Evolutionary conservation across 2,113 vertebrate genomes (phyloP).

Genomic region (Tenebrosternarchus preto): DNA sequence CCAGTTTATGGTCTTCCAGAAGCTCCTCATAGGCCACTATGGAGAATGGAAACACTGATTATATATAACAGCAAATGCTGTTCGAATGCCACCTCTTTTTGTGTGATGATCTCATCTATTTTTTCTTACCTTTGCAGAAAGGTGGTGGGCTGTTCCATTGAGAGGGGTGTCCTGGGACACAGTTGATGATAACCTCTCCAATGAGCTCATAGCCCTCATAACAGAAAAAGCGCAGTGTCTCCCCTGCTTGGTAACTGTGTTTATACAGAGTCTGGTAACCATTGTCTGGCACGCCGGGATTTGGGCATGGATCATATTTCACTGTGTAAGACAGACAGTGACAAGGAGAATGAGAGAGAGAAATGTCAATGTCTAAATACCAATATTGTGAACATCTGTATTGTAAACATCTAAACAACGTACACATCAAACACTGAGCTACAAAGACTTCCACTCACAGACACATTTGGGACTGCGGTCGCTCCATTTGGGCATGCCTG

Average conservation of each 20-base stretch:
- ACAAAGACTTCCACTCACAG: constrained; percentile 75
- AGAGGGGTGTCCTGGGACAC: constrained; percentile 86
- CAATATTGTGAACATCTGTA: too few relatives aligned
- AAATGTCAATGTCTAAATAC: neutral
- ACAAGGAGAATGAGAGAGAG: neutral
- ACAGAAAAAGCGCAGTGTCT: constrained; percentile 90
- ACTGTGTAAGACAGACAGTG: constrained; percentile 67
- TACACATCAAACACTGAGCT: too few relatives aligned
- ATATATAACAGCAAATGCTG: neutral
- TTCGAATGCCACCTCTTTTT: neutral
- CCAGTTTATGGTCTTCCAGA: constrained; percentile 86
- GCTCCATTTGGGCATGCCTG: constrained; percentile 89
- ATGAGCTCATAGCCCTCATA: constrained; percentile 92
- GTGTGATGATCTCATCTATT: neutral
- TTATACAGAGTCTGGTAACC: constrained; percentile 92
- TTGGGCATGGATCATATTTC: constrained; percentile 90
- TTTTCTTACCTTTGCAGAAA: constrained; percentile 84
- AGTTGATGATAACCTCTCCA: constrained; percentile 89
- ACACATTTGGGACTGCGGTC: constrained; percentile 90
- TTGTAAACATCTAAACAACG: too few relatives aligned
- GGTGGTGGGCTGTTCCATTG: constrained; percentile 92
- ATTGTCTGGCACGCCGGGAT: constrained; percentile 89
- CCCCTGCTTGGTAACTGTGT: constrained; percentile 89
- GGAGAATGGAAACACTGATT: constrained; percentile 28
- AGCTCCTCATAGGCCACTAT: constrained; percentile 88